A percentile compares a stretch with the other conserved stretches of the same genome.
phyloP scores from a whole-genome alignment of 2,888 invertebrate species.

The Perdita meconis region DNA sequence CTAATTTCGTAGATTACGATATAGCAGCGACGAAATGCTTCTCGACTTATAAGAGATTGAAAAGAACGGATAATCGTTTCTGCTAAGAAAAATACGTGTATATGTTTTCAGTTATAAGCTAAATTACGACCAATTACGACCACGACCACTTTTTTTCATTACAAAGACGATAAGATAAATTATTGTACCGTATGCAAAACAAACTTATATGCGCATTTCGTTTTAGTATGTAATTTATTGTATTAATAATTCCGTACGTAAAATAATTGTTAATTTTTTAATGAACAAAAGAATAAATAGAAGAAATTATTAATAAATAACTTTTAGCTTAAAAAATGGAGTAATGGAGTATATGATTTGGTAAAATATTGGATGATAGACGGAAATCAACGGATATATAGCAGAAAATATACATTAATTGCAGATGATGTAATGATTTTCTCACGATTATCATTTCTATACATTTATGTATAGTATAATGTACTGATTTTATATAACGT shows the following conservation, averaged over 20 bases:
- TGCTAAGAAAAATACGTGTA: constrained; percentile 6
- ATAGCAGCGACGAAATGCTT: neutral
- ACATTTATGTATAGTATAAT: neutral
- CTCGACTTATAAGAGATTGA: constrained; percentile 6
- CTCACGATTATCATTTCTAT: neutral
- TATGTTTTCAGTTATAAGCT: neutral
- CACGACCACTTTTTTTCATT: constrained; percentile 19
- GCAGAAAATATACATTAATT: neutral
- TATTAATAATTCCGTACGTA: neutral
- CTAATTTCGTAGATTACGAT: neutral
- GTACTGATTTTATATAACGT: neutral
- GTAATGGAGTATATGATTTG: no score
- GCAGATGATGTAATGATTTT: neutral
- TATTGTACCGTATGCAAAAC: neutral
- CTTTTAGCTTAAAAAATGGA: no score
- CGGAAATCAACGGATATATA: no score
- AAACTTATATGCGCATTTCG: neutral
- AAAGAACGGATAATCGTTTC: constrained; percentile 2
- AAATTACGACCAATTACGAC: neutral
- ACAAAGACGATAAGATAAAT: constrained; percentile 36
- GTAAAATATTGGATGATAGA: no score
- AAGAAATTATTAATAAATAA: no score
- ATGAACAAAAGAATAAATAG: no score
- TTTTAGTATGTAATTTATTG: neutral
- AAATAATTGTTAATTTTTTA: no score